Evolutionary conservation across 2,113 vertebrate genomes (phyloP).

Genomic region (Labeo catla): DNA sequence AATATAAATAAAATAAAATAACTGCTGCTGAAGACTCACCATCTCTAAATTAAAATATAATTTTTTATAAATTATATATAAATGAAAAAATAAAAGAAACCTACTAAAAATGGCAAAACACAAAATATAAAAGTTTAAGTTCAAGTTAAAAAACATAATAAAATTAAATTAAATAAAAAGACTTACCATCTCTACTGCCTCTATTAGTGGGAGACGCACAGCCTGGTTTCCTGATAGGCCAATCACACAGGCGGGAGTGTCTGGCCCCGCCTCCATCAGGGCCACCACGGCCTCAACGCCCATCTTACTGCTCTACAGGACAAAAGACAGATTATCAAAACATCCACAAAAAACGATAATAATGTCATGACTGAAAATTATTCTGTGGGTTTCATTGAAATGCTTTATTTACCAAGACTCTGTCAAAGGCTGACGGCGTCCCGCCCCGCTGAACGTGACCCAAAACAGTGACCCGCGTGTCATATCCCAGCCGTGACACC

Average conservation of each 20-base stretch:
- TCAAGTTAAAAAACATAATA: not conserved
- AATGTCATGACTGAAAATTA: not conserved
- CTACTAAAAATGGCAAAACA: too few species aligned
- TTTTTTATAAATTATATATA: too few species aligned
- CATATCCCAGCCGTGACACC: constrained; percentile 85
- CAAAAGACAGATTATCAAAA: not conserved
- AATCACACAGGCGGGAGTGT: constrained; percentile 90
- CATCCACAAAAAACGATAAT: not conserved
- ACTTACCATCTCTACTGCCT: constrained; percentile 91
- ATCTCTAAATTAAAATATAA: constrained; percentile 71
- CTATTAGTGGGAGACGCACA: constrained; percentile 90
- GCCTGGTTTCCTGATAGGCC: constrained; percentile 91
- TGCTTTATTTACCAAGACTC: constrained; percentile 83
- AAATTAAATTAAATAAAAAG: not conserved
- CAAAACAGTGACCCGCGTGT: constrained; percentile 91
- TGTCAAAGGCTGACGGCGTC: constrained; percentile 91
- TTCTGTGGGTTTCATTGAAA: not conserved
- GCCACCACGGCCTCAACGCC: constrained; percentile 93
- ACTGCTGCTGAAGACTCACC: not conserved
- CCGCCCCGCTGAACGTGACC: constrained; percentile 95
- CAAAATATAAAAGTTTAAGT: too few species aligned
- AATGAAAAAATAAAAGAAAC: too few species aligned
- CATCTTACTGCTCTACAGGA: constrained; percentile 89
- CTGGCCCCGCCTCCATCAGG: constrained; percentile 85
- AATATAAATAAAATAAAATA: too few species aligned